phyloP scores from a whole-genome alignment of 2,888 invertebrate genomes.

The Notocelia uddmanniana region DNA sequence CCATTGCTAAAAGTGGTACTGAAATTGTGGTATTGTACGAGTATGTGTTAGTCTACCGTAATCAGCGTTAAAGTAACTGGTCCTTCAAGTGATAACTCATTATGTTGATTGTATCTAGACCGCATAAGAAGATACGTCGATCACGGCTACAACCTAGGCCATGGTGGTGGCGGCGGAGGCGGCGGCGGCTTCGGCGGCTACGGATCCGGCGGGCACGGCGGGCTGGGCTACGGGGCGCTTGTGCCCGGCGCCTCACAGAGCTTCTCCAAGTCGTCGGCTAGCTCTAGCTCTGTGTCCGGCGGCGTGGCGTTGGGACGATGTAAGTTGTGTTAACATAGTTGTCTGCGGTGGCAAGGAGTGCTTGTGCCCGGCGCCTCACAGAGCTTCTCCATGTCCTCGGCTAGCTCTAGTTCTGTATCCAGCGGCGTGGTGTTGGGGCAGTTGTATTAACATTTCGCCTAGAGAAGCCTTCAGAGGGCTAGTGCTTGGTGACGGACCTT shows the following conservation, averaged over 20 bases:
- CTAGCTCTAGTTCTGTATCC: constrained; percentile 66
- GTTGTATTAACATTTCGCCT: too few relatives aligned
- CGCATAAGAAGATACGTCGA: constrained; percentile 49
- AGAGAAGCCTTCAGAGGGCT: too few relatives aligned
- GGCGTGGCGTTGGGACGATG: constrained; percentile 20
- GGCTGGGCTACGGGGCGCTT: constrained; percentile 48
- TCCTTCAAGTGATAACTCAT: not conserved
- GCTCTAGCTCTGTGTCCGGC: constrained; percentile 63
- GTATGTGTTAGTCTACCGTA: too few relatives aligned
- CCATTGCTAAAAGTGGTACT: too few relatives aligned
- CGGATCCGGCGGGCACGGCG: constrained; percentile 47
- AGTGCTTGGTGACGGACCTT: constrained; percentile 45
- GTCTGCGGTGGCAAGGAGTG: too few relatives aligned
- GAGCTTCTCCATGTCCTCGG: constrained; percentile 69
- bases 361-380: constrained; percentile 51
- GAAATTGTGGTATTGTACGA: too few relatives aligned
- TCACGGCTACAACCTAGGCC: constrained; percentile 50
- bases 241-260: constrained; percentile 54
- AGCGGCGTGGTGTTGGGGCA: constrained; percentile 26
- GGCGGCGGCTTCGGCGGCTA: constrained; percentile 51
- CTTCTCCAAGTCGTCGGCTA: constrained; percentile 70
- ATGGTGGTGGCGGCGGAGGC: constrained; percentile 53
- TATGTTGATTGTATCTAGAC: not conserved
- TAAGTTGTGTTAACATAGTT: too few relatives aligned
- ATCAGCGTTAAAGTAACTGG: too few relatives aligned